Base-by-base conservation (phyloP, 1,140 invertebrate genomes). In the Drosophila mojavensis region DNA sequence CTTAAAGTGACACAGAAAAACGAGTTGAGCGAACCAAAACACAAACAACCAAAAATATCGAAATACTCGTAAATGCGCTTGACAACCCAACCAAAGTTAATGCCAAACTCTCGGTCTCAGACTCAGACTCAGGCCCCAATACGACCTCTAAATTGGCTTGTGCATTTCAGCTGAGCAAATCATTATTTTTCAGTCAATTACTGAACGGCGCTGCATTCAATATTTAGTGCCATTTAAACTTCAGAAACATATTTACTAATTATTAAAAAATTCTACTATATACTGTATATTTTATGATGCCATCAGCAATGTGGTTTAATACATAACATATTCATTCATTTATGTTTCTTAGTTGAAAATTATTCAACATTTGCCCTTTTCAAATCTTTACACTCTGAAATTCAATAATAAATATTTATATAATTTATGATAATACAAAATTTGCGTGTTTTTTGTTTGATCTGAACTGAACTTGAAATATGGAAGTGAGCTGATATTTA, bases 1-100 rank as follows among this genome's bases (percentile, higher is more conserved):
- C 64, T 36, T 41, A 77, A 48, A 77, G 47, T 77, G 77, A 82
- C 83, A 86, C 79, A 88, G 75, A 86, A 86, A 85, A 79, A 54
- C 82, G 60, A 78, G 78, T 76, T 59, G 71, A 63, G 41, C 26
- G 55, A 61, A 56, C 61, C 45, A 53, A 28, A 28, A 28, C 28
- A 28, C 1, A 28, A 1, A 56, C 48, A 11, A 68, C 62, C 59
- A 36, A 24, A 62, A 64, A 68, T 66, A 54, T 55, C 54, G 24
- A 56, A 56, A 56, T 41, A 56, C 5, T 39, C 17, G 60, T 41
- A 59, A 73, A 63, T 76, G 62, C 71, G 79, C 79, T 86, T 86
- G 79, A 41, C 83, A 88, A 88, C 82, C 76, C 59, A 41, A n/a
- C 33, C 36, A 47, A 50, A 43, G 58, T 48, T 36, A 68, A 48